These are phyloP conservation scores for Mnemiopsis leidyi DNA, from an alignment of 37 sponge, comb jelly and placozoan genomes.

Conservation along the genomic window DNA sequence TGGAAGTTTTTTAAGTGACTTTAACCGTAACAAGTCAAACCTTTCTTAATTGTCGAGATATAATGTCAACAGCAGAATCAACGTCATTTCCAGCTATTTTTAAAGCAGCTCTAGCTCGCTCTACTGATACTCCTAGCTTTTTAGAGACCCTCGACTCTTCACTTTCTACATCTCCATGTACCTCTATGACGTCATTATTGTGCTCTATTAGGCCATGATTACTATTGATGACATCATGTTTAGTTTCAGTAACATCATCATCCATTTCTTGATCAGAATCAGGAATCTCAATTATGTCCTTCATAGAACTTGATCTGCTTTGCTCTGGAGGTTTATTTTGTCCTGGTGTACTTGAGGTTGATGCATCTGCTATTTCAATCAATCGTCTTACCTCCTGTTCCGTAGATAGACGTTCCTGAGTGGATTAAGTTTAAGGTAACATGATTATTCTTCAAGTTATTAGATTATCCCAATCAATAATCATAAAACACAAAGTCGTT, in stretches of 20 bases:
- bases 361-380: neutral
- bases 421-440: no score
- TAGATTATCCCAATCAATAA: no score
- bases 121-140: neutral
- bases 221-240: no score
- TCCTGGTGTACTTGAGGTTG: neutral
- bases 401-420: neutral
- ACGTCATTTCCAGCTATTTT: conserved; percentile 9
- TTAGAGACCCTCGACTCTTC: neutral
- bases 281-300: neutral
- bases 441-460: no score
- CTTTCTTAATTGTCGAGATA: neutral
- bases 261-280: neutral
- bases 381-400: neutral
- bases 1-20: no score
- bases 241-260: neutral
- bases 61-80: neutral
- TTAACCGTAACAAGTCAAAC: no score
- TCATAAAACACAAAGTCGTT: no score
- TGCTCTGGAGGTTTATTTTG: no score
- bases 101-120: neutral
- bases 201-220: no score
- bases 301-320: no score
- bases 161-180: neutral
- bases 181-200: neutral